Evolutionary conservation across 2,797 vertebrate genomes (phyloP).

Genomic region (Chelon auratus): DNA sequence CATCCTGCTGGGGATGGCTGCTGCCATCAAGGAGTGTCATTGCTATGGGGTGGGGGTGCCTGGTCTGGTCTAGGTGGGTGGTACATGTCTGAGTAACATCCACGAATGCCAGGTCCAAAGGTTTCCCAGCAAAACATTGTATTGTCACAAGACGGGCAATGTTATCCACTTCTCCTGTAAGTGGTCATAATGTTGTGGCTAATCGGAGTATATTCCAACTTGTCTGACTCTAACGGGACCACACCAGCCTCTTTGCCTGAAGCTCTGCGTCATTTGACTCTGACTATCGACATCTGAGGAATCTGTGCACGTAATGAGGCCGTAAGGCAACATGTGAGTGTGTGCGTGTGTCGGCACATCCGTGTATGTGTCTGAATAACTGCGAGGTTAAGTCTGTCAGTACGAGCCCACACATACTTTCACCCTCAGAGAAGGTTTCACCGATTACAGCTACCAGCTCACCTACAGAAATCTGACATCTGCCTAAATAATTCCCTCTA

Average conservation of each 20-base stretch:
- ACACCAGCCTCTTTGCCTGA: background rate
- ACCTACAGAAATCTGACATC: constrained; percentile 30
- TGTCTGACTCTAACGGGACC: background rate
- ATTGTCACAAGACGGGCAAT: too few species aligned
- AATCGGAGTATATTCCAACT: background rate
- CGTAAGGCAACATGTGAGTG: constrained; percentile 1
- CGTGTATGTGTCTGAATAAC: background rate
- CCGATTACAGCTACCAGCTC: constrained; percentile 15
- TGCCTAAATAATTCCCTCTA: constrained; percentile 5
- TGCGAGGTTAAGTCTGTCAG: constrained; percentile 2
- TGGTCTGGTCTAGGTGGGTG: too few species aligned
- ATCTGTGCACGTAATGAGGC: constrained; percentile 2
- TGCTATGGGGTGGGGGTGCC: too few species aligned
- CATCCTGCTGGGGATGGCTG: too few species aligned
- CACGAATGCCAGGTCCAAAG: background rate
- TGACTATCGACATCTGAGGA: constrained; percentile 1
- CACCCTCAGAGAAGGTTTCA: constrained; percentile 26
- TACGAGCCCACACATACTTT: constrained; percentile 4
- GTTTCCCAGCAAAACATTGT: background rate
- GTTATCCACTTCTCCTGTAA: too few species aligned
- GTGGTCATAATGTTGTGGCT: too few species aligned
- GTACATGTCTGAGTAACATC: too few species aligned
- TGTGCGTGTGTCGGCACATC: background rate
- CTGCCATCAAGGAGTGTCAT: too few species aligned
- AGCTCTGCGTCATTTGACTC: constrained; percentile 16